Evolutionary conservation across 2,888 invertebrate genomes (phyloP), one percentile per base, ranked within the genome.

Genomic region (Eupithecia exiguata): DNA sequence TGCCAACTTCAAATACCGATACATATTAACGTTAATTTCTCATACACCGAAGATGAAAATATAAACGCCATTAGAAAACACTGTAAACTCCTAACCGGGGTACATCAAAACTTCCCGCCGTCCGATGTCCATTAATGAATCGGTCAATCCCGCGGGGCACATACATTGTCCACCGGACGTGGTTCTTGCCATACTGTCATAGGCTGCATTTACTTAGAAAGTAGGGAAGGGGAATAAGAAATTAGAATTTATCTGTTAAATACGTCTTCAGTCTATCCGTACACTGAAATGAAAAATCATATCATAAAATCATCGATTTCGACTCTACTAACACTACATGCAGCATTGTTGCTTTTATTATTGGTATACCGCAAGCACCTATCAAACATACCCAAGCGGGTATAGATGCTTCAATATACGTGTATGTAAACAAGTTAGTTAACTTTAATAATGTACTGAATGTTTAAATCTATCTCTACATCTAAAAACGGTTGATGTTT

Each of bases 121-220:
- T 87, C 87, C 86, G 49, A 36, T 70, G 73, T 73, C 71, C 83
- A 86, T 84, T 86, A 86, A 86, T 83, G 85, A 83, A 84, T 84
- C 90, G 77, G 65, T 70, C 74, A 68, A 77, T 77, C 80, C 89
- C 90, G 67, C 74, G 89, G 89, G 89, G 83, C 80, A 84, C 84
- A 89, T 89, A 84, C 88, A 85, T 88, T 86, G 75, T 75, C 75
- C 72, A 67, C 82, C 83, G 81, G 82, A 84, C 82, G 81, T 79
- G 84, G 21, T 68, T 16, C 66, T 69, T 43, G 72, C 63, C 53
- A 53, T 38, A 68, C 69, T 30, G 65, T 21, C 38, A 66, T 14
- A 12, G 9, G 62, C 46, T 10, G 6, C 16, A 63, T 70, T 69
- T 69, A 58, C 65, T 18, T 66, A 36, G 5, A 43, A 66, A 68